Conservation (phyloP, 2,113 vertebrate genomes). For the Neodontobutis hainanensis region DNA sequence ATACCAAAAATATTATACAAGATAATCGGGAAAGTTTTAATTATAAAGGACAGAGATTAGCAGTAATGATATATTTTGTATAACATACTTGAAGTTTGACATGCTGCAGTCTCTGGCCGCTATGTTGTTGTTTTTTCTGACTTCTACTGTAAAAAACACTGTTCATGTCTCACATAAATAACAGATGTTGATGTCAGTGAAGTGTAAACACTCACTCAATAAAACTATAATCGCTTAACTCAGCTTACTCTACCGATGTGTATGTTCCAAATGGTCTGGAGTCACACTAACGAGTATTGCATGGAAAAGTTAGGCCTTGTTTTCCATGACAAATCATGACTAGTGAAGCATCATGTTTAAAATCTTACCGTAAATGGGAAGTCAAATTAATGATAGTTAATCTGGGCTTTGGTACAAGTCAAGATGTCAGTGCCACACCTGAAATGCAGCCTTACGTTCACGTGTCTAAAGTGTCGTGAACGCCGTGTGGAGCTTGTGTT, state of each 20-base stretch:
- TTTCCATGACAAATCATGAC: too few species aligned
- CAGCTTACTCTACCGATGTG: slow-evolving; percentile 21
- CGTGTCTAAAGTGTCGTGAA: slow-evolving; percentile 22
- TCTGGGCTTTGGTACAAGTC: not conserved
- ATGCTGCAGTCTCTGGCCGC: slow-evolving; percentile 61
- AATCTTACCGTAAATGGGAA: not conserved
- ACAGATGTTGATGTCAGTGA: slow-evolving; percentile 55
- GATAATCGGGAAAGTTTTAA: slow-evolving; percentile 44
- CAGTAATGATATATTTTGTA: slow-evolving; percentile 70
- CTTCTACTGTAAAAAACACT: slow-evolving; percentile 55
- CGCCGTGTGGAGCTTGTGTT: slow-evolving; percentile 31
- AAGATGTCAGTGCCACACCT: slow-evolving; percentile 10
- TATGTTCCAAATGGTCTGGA: slow-evolving; percentile 44
- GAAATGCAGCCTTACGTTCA: slow-evolving; percentile 18
- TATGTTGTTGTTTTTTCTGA: slow-evolving; percentile 27
- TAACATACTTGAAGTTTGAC: slow-evolving; percentile 81
- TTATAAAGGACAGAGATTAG: slow-evolving; percentile 56
- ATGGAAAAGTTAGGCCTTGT: not conserved
- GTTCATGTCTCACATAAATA: slow-evolving; percentile 58
- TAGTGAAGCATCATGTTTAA: not conserved
- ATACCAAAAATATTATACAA: slow-evolving; percentile 40
- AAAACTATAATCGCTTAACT: slow-evolving; percentile 56
- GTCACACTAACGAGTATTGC: not conserved
- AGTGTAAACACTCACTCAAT: slow-evolving; percentile 53
- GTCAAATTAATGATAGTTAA: not conserved